Conservation (phyloP, 1,140 invertebrate species). For the Trissolcus basalis region DNA sequence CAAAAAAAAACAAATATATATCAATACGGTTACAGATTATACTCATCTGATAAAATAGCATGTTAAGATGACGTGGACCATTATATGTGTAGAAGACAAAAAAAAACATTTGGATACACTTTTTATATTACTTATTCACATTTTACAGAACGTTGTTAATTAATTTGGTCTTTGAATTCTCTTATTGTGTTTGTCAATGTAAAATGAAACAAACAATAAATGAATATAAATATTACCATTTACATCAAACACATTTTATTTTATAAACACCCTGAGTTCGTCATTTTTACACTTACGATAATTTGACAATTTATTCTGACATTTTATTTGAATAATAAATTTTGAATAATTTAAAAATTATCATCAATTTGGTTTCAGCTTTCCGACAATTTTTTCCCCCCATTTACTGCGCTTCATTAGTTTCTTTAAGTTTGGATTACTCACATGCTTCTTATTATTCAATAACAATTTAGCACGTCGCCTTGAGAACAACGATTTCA, state of each 20-base stretch:
- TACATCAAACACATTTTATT: slow-evolving; percentile 44
- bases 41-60: slow-evolving; percentile 51
- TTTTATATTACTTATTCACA: slow-evolving; percentile 56
- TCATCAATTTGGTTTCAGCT: too few species aligned
- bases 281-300: neutral
- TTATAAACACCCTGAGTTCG: slow-evolving; percentile 36
- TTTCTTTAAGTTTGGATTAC: too few species aligned
- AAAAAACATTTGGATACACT: slow-evolving; percentile 55
- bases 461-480: too few species aligned
- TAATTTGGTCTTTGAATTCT: slow-evolving; percentile 52
- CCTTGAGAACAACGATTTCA: too few species aligned
- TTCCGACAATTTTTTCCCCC: too few species aligned
- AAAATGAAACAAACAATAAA: slow-evolving; percentile 56
- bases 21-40: slow-evolving; percentile 50
- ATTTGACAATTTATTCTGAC: neutral
- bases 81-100: slow-evolving; percentile 51
- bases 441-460: too few species aligned
- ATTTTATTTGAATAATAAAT: too few species aligned
- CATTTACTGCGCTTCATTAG: too few species aligned
- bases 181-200: slow-evolving; percentile 56
- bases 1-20: slow-evolving; percentile 36
- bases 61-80: slow-evolving; percentile 51
- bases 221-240: slow-evolving; percentile 49
- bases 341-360: too few species aligned
- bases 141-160: slow-evolving; percentile 55